phyloP scores from a whole-genome alignment of 2,797 vertebrate genomes.

The Melanotaenia parkinsoni region DNA sequence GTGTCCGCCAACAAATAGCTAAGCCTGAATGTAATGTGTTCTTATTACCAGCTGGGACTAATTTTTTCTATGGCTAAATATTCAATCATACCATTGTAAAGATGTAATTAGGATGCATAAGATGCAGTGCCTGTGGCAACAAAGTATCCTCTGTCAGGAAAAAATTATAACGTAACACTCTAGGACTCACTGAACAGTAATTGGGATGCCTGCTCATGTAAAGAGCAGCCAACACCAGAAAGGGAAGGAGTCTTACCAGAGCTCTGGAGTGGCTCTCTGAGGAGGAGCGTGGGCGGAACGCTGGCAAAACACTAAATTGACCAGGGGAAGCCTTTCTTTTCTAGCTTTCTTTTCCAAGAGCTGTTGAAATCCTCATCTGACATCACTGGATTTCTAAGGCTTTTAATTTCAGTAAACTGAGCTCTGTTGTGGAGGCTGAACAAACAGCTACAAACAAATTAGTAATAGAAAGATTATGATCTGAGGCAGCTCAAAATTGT shows the following conservation, averaged over 20 bases:
- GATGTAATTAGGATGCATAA: constrained; percentile 9
- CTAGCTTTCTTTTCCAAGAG: constrained; percentile 50
- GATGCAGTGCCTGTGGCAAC: constrained; percentile 8
- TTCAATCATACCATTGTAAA: neutral
- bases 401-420: constrained; percentile 32
- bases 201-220: constrained; percentile 46
- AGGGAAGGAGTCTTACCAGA: constrained; percentile 39
- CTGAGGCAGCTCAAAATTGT: constrained; percentile 19
- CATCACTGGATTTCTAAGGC: constrained; percentile 39
- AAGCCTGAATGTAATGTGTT: constrained; percentile 17
- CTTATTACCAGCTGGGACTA: neutral
- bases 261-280: constrained; percentile 59
- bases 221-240: constrained; percentile 58
- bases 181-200: constrained; percentile 47
- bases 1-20: constrained; percentile 23
- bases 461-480: constrained; percentile 28
- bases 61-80: constrained; percentile 1
- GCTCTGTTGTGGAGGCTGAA: constrained; percentile 22
- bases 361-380: constrained; percentile 51
- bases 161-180: constrained; percentile 28
- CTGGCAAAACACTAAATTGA: constrained; percentile 68
- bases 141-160: constrained; percentile 21
- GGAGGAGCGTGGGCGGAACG: constrained; percentile 58
- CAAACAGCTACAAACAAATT: constrained; percentile 24
- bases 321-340: constrained; percentile 52